Evolutionary conservation across 2,797 vertebrate species (phyloP).

Genomic region (Agapornis canus): DNA sequence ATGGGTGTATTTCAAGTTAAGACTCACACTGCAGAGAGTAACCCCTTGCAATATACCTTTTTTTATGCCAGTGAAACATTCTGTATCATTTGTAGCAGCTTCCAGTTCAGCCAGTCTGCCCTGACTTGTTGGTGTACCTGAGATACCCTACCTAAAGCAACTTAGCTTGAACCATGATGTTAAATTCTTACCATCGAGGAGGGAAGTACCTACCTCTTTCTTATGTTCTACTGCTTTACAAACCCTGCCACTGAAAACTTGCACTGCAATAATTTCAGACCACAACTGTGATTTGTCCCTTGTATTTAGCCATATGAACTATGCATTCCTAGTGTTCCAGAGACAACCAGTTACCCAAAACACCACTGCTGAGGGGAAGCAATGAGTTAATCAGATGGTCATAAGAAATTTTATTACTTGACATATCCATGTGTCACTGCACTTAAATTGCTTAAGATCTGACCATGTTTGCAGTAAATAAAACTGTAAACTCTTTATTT

Average conservation of each 20-base stretch:
- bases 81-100: not conserved
- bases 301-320: not conserved
- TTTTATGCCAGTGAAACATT: not conserved
- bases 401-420: not conserved
- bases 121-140: not conserved
- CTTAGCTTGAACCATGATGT: not conserved
- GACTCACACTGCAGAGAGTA: not conserved
- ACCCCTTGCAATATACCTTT: not conserved
- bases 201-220: not conserved
- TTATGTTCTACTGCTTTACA: not conserved
- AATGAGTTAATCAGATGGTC: not conserved
- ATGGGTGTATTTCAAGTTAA: not conserved
- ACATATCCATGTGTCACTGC: not conserved
- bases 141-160: not conserved
- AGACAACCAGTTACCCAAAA: not conserved
- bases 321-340: not conserved
- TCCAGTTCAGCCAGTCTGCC: not conserved
- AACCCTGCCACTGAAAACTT: not conserved
- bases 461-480: not conserved
- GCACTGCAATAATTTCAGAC: slow-evolving; percentile 51
- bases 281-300: slow-evolving; percentile 34
- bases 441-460: not conserved
- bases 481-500: not conserved
- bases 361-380: not conserved
- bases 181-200: not conserved